Conservation (phyloP, 2,888 invertebrate genomes). For the Ischnura elegans region DNA sequence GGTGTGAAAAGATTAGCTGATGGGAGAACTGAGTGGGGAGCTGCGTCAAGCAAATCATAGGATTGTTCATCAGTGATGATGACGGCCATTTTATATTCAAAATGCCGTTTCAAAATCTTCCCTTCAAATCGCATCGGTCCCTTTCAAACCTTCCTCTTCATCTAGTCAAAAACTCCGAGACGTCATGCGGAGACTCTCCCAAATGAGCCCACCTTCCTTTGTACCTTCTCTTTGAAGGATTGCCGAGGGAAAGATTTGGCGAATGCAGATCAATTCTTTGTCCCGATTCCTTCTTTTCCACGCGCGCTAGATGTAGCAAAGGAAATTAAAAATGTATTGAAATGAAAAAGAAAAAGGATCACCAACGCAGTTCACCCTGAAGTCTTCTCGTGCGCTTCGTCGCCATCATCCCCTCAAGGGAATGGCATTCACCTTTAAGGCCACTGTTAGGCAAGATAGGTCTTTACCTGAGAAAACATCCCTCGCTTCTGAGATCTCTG, state of each 20-base stretch:
- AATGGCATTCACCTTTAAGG: background rate
- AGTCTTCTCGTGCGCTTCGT: background rate
- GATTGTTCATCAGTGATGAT: too few species aligned
- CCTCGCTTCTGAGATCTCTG: background rate
- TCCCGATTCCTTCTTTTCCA: background rate
- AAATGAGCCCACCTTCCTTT: background rate
- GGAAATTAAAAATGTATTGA: too few species aligned
- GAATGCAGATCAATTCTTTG: background rate
- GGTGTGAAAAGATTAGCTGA: too few species aligned
- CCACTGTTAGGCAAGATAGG: background rate
- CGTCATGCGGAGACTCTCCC: background rate
- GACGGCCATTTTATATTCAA: background rate
- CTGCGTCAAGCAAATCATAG: too few species aligned
- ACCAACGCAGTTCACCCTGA: background rate
- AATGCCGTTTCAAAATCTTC: constrained; percentile 8
- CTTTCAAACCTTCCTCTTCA: background rate
- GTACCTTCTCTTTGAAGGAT: background rate
- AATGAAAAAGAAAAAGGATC: too few species aligned
- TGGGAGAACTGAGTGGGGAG: too few species aligned
- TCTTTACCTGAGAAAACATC: background rate
- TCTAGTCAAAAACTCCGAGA: background rate
- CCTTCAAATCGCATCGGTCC: too few species aligned
- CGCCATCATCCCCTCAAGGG: background rate
- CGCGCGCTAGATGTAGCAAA: too few species aligned
- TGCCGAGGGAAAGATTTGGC: background rate